phyloP scores from a whole-genome alignment of 2,888 invertebrate genomes.

The Piscicola geometra region DNA sequence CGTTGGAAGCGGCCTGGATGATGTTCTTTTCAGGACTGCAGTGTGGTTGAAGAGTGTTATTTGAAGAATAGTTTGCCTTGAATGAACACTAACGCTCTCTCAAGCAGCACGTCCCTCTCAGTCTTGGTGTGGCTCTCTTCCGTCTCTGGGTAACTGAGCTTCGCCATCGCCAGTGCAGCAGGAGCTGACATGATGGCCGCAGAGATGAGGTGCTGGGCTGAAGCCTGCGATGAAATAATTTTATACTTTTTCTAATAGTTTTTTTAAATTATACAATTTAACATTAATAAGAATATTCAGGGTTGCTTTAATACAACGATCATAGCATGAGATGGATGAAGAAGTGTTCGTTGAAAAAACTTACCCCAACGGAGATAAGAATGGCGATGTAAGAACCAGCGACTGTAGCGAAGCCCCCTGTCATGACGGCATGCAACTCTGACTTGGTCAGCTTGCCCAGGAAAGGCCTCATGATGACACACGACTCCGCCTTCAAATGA shows the following conservation, averaged over 20 bases:
- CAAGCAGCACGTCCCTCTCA: slow-evolving; percentile 69
- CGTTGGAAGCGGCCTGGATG: slow-evolving; percentile 81
- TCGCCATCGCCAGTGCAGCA: slow-evolving; percentile 79
- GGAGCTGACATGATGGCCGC: slow-evolving; percentile 95
- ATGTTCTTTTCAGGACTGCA: slow-evolving; percentile 72
- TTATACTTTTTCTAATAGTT: background rate
- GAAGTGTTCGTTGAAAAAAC: no score
- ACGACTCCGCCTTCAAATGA: slow-evolving; percentile 48
- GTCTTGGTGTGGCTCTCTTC: slow-evolving; percentile 69
- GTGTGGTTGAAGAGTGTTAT: no score
- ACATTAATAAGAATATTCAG: background rate
- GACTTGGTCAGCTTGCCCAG: slow-evolving; percentile 47
- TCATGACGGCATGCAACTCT: slow-evolving; percentile 68
- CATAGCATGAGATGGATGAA: no score
- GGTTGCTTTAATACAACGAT: no score
- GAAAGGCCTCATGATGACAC: slow-evolving; percentile 47
- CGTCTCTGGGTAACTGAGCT: slow-evolving; percentile 85
- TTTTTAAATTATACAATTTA: background rate
- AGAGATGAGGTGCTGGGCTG: slow-evolving; percentile 77
- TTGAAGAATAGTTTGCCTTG: background rate
- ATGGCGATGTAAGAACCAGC: slow-evolving; percentile 83
- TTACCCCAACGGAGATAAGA: slow-evolving; percentile 61
- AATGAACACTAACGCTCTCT: slow-evolving; percentile 49
- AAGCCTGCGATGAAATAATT: slow-evolving; percentile 41
- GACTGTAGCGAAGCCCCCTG: slow-evolving; percentile 88